Percentiles rank a stretch among this genome's conserved stretches.
Evolutionary conservation across 2,888 invertebrate genomes (phyloP).

Genomic region (Rhingia rostrata): DNA sequence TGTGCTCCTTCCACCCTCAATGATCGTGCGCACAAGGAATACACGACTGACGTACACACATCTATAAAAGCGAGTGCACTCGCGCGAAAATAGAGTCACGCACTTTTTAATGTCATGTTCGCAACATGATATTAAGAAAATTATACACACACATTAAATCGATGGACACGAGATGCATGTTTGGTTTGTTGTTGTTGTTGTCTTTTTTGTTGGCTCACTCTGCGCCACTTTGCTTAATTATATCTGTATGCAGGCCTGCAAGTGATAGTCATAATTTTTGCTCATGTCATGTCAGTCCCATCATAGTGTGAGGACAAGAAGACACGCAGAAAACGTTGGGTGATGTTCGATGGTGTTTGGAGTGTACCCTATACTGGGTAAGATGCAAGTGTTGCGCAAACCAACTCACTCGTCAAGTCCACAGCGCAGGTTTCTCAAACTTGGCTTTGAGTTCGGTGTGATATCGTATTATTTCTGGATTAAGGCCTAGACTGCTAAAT

Average conservation of each 20-base stretch:
- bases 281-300: conserved; percentile 42
- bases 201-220: background rate
- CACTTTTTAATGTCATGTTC: conserved; percentile 73
- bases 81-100: conserved; percentile 73
- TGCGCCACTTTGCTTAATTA: conserved; percentile 53
- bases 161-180: conserved; percentile 51
- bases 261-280: conserved; percentile 55
- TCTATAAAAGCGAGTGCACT: conserved; percentile 25
- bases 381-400: no score
- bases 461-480: no score
- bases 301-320: conserved; percentile 6
- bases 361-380: no score
- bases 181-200: conserved; percentile 8
- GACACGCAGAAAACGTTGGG: background rate
- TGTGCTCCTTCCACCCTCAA: background rate
- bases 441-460: no score
- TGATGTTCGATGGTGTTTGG: no score
- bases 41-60: conserved; percentile 4
- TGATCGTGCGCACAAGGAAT: conserved; percentile 3
- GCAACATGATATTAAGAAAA: conserved; percentile 73
- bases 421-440: no score
- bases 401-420: no score
- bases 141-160: conserved; percentile 71
- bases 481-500: no score
- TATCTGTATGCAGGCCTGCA: conserved; percentile 31